Conservation (phyloP, 2,797 vertebrate species). For the Sternarchorhynchus goeldii region DNA sequence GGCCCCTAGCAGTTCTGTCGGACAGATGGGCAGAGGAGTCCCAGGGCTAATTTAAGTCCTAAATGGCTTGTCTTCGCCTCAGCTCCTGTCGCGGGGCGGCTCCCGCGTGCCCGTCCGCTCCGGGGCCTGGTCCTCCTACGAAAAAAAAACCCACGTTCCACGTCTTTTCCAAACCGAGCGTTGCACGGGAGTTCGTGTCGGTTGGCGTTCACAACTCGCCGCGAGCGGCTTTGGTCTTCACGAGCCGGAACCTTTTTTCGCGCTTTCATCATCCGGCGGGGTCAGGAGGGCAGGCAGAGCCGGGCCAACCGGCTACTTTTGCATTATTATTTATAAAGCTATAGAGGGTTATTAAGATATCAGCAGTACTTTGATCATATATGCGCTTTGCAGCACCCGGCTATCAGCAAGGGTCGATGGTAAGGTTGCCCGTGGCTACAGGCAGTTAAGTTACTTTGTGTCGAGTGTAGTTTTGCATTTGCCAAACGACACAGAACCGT, state of each 20-base stretch:
- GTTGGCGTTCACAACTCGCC: slow-evolving; percentile 65
- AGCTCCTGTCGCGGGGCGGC: slow-evolving; percentile 71
- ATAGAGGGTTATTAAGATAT: neutral
- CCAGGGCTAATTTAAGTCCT: slow-evolving; percentile 81
- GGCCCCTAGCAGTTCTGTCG: slow-evolving; percentile 70
- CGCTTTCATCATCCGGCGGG: slow-evolving; percentile 10
- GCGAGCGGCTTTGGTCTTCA: neutral
- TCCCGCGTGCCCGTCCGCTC: slow-evolving; percentile 72
- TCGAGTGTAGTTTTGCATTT: neutral
- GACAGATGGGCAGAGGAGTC: slow-evolving; percentile 77
- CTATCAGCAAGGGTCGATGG: no score
- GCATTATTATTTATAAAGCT: slow-evolving; percentile 10
- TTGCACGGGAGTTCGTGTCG: slow-evolving; percentile 72
- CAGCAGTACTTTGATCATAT: slow-evolving; percentile 17
- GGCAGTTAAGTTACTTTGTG: neutral
- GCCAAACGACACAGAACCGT: neutral
- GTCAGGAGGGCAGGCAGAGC: neutral
- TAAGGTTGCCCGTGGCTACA: neutral
- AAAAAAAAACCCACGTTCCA: neutral
- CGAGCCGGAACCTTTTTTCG: slow-evolving; percentile 9
- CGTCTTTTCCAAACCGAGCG: neutral
- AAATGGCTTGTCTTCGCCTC: slow-evolving; percentile 82
- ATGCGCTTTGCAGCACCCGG: slow-evolving; percentile 4
- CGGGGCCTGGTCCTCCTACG: slow-evolving; percentile 47
- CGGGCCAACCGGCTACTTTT: neutral